These are phyloP conservation scores for Genyomyrus donnyi DNA, from an alignment of 2,113 vertebrate genomes.

Conservation along the genomic window DNA sequence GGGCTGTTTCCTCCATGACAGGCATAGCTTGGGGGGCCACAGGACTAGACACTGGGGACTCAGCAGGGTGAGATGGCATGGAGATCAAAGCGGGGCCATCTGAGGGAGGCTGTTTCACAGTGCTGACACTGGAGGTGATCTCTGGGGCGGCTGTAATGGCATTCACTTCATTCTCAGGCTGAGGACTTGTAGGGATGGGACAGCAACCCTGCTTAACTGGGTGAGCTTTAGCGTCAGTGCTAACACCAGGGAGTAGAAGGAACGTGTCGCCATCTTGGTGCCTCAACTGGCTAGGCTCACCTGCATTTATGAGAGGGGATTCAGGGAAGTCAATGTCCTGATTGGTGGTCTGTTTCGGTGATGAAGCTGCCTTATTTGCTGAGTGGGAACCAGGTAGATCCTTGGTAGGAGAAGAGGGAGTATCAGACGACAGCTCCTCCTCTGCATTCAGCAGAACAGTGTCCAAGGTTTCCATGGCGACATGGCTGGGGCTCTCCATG, in stretches of 20 bases:
- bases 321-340: not conserved
- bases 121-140: not conserved
- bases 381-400: not conserved
- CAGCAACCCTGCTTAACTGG: not conserved
- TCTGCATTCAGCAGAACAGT: not conserved
- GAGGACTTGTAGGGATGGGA: not conserved
- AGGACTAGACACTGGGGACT: conserved; percentile 1
- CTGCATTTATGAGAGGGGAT: not conserved
- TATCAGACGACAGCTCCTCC: conserved; percentile 9
- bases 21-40: not conserved
- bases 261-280: not conserved
- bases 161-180: not conserved
- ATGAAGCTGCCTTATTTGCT: not conserved
- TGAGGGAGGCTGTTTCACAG: not conserved
- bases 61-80: not conserved
- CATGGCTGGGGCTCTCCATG: not conserved
- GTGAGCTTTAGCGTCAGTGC: not conserved
- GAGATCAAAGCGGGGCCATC: not conserved
- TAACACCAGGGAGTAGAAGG: not conserved
- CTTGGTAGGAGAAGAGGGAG: not conserved
- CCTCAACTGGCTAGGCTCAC: not conserved
- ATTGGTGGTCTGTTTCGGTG: not conserved
- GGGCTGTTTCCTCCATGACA: conserved; percentile 21
- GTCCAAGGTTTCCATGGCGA: not conserved
- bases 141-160: not conserved